These are phyloP conservation scores for Xiphias gladius DNA, from an alignment of 2,113 vertebrate genomes.

Conservation along the genomic window DNA sequence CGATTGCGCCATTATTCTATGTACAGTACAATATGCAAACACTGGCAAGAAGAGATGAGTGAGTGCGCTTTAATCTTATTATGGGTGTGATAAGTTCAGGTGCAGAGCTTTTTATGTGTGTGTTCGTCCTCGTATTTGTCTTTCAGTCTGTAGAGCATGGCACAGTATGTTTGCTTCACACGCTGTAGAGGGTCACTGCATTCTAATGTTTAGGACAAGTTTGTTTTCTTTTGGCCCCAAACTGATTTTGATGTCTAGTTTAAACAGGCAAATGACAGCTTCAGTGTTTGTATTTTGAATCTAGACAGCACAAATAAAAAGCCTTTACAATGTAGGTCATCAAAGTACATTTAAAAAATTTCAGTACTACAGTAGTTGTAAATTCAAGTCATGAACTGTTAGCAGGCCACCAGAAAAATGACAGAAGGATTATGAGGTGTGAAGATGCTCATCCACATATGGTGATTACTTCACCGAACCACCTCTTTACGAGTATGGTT, in stretches of 20 bases:
- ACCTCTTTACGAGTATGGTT: neutral
- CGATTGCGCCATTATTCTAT: conserved; percentile 72
- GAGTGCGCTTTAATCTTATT: conserved; percentile 62
- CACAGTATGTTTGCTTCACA: conserved; percentile 23
- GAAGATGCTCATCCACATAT: neutral
- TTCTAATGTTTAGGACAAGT: conserved; percentile 17
- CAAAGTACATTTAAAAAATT: neutral
- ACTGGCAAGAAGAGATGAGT: conserved; percentile 68
- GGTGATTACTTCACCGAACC: neutral
- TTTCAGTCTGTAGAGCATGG: conserved; percentile 48
- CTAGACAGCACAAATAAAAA: conserved; percentile 33
- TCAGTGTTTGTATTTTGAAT: conserved; percentile 12
- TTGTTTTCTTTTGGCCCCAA: conserved; percentile 18
- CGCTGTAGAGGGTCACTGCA: conserved; percentile 35
- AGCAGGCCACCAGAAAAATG: neutral
- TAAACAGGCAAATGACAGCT: neutral
- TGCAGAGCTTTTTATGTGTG: conserved; percentile 52
- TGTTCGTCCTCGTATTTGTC: conserved; percentile 43
- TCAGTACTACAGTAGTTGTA: neutral
- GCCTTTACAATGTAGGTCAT: conserved; percentile 36
- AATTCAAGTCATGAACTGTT: neutral
- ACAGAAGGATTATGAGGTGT: neutral
- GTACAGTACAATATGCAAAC: conserved; percentile 83
- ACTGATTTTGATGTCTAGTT: conserved; percentile 21
- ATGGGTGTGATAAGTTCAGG: conserved; percentile 48